A percentile compares a stretch with the other conserved stretches of the same genome.
These are phyloP conservation scores for Ovis aries DNA, from an alignment of 2,113 vertebrate species.

Conservation along the genomic window ARS-UI_Ramb_v3.0 NC_056054.1:93781001-93781500, in stretches of 20 bases:
- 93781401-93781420: not conserved
- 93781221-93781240: not conserved
- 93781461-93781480: not conserved
- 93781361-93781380: not conserved
- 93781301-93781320: not conserved
- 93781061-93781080: not conserved
- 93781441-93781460: not conserved
- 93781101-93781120: not conserved
- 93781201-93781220: not conserved
- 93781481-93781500: not conserved
- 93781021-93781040: not conserved
- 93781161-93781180: not conserved
- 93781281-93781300: not conserved
- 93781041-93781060: not conserved
- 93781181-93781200: not conserved
- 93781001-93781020: not conserved
- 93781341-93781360: not conserved
- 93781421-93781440: not conserved
- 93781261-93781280: not conserved
- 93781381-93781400: not conserved
- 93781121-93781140: not conserved
- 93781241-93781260: not conserved
- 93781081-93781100: not conserved
- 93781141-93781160: not conserved
- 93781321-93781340: not conserved